phyloP scores from a whole-genome alignment of 1,140 invertebrate species.

The Nephotettix cincticeps region DNA sequence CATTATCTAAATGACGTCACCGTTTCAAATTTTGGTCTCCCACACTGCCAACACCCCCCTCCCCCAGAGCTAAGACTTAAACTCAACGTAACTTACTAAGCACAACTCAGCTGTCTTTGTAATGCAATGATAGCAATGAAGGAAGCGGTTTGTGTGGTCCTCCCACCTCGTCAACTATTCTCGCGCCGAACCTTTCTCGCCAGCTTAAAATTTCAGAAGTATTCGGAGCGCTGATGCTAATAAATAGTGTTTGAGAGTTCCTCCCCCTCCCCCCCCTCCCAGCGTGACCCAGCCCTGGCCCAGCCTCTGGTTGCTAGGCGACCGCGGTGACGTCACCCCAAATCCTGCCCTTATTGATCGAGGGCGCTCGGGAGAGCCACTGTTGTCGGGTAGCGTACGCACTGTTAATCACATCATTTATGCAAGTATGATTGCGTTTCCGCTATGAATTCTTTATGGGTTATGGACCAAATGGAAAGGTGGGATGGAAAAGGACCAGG shows the following conservation, averaged over 20 bases:
- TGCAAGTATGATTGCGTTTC: neutral
- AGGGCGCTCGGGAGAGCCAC: neutral
- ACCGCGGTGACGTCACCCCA: neutral
- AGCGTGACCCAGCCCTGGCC: neutral
- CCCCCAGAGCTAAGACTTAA: too few species aligned
- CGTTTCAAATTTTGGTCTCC: too few species aligned
- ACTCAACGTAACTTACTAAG: too few species aligned
- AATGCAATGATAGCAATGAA: too few species aligned
- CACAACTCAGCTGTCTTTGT: too few species aligned
- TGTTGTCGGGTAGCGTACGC: neutral
- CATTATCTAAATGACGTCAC: too few species aligned
- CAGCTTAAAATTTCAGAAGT: conserved; percentile 10
- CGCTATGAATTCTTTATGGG: conserved; percentile 1
- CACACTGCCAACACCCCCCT: too few species aligned
- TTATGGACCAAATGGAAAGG: too few species aligned
- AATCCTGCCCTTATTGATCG: neutral
- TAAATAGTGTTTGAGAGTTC: neutral
- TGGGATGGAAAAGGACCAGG: too few species aligned
- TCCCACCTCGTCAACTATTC: too few species aligned
- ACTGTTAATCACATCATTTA: neutral
- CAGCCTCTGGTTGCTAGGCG: neutral
- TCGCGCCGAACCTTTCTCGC: neutral
- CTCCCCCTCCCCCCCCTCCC: neutral
- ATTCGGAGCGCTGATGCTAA: conserved; percentile 7
- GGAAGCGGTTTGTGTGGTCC: too few species aligned